phyloP scores from a whole-genome alignment of 2,797 vertebrate genomes.

The Cheirogaleus major region DNA sequence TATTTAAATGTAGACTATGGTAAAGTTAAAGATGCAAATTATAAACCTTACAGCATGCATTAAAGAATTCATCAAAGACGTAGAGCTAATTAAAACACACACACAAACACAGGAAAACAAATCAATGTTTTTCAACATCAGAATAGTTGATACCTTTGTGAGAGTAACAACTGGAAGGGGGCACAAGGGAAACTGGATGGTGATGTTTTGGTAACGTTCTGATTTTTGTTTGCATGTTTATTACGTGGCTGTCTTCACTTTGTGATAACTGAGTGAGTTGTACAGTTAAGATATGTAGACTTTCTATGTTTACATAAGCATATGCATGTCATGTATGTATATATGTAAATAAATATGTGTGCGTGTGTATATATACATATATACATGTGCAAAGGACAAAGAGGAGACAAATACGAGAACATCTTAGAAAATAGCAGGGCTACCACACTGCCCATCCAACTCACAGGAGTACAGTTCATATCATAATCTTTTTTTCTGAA shows the following conservation, averaged over 20 bases:
- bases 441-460: neutral
- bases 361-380: neutral
- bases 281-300: neutral
- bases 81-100: neutral
- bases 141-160: neutral
- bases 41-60: neutral
- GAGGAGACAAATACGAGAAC: neutral
- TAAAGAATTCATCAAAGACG: neutral
- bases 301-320: neutral
- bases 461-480: neutral
- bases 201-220: neutral
- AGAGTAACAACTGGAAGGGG: neutral
- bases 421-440: neutral
- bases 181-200: neutral
- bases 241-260: neutral
- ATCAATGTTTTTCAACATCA: neutral
- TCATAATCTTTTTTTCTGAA: neutral
- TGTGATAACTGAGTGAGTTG: neutral
- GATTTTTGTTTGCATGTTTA: neutral
- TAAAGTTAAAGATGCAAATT: neutral
- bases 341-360: neutral
- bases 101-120: neutral
- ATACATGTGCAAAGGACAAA: neutral
- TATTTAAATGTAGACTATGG: neutral
- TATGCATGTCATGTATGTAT: neutral